Conservation (phyloP, 2,797 vertebrate genomes). For the Trichosurus vulpecula region DNA sequence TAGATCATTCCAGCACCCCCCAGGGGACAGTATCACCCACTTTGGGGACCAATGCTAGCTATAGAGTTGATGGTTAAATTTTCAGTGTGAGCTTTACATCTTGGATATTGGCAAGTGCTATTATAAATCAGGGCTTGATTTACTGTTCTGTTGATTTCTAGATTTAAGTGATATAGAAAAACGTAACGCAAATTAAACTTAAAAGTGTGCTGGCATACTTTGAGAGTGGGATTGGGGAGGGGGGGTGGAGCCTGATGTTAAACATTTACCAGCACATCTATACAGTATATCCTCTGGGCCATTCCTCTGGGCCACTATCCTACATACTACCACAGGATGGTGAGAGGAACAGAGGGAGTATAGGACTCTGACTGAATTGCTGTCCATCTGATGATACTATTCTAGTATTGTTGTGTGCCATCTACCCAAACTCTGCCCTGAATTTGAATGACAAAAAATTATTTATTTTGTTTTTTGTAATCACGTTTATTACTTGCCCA, state of each 20-base stretch:
- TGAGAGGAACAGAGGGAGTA: too few relatives aligned
- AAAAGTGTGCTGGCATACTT: background rate
- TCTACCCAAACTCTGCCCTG: background rate
- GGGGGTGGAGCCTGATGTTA: background rate
- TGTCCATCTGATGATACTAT: background rate
- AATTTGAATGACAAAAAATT: background rate
- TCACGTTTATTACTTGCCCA: background rate
- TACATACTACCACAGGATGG: too few relatives aligned
- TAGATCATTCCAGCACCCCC: too few relatives aligned
- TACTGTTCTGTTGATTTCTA: background rate
- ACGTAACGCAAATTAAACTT: background rate
- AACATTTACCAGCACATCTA: background rate
- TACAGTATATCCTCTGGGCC: background rate
- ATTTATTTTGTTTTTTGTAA: background rate
- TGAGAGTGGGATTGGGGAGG: background rate
- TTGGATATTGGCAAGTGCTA: background rate
- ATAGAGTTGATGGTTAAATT: background rate
- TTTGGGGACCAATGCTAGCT: too few relatives aligned
- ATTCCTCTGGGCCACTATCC: background rate
- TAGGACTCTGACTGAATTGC: background rate
- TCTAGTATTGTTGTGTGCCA: background rate
- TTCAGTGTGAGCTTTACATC: background rate
- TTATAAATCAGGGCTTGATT: background rate
- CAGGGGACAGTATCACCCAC: too few relatives aligned
- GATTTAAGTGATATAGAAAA: background rate